Evolutionary conservation across 37 sponge, comb jelly and placozoan genomes (phyloP).

Genomic region (Agelas oroides): DNA sequence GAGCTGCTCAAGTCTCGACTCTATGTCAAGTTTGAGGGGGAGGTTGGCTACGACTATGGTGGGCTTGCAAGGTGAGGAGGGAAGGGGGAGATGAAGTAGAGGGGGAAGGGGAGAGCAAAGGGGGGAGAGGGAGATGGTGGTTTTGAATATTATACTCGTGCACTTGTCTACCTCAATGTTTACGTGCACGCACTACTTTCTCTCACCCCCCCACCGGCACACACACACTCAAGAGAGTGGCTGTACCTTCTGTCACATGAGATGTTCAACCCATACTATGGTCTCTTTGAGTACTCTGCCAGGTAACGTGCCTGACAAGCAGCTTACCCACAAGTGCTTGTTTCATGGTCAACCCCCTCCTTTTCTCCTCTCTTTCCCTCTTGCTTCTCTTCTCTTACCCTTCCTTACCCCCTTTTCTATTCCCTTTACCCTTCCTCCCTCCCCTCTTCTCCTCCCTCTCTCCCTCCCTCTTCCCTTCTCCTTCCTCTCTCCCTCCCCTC

Average conservation of each 20-base stretch:
- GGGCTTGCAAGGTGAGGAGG: constrained; percentile 83
- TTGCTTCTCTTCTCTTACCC: no score
- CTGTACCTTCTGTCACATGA: constrained; percentile 94
- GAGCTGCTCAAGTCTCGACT: constrained; percentile 69
- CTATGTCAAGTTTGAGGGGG: constrained; percentile 87
- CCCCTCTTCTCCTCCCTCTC: background rate
- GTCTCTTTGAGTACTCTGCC: constrained; percentile 99
- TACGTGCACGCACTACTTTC: no score
- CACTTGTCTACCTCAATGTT: no score
- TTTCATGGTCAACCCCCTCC: background rate
- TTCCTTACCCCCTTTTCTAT: background rate
- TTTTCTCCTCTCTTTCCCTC: background rate
- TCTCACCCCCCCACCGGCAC: no score
- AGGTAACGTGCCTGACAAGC: constrained; percentile 76
- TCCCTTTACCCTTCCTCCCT: background rate
- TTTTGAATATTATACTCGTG: no score
- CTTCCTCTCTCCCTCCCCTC: background rate
- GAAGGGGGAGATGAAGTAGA: background rate
- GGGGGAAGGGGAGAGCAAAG: background rate
- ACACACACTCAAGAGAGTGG: constrained; percentile 87
- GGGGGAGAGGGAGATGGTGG: background rate
- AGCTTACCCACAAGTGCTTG: background rate
- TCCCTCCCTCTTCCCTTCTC: background rate
- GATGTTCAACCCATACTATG: constrained; percentile 99
- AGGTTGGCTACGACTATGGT: constrained; percentile 96